Evolutionary conservation across 2,888 invertebrate species (phyloP).

Genomic region (Zelleria hepariella): DNA sequence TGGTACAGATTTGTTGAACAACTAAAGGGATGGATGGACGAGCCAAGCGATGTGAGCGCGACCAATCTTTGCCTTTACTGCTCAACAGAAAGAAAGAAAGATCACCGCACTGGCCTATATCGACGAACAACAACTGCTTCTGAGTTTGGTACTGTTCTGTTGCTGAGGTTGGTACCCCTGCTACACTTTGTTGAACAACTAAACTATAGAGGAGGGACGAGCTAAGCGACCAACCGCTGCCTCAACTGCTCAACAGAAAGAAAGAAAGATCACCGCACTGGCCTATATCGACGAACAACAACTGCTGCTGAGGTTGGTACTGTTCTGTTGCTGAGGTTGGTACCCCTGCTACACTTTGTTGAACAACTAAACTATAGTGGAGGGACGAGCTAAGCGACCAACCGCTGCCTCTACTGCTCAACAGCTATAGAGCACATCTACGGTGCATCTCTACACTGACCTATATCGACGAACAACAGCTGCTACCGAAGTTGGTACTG

Average conservation of each 20-base stretch:
- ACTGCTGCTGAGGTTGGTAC: conserved; percentile 81
- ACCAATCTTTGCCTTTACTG: conserved; percentile 76
- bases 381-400: no score
- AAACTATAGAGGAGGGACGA: no score
- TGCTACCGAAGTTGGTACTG: no score
- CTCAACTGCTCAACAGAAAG: no score
- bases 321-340: no score
- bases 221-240: no score
- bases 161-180: no score
- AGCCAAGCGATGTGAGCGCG: conserved; percentile 75
- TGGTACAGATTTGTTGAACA: no score
- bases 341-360: no score
- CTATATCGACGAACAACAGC: conserved; percentile 75
- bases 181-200: no score
- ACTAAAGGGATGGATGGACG: conserved; percentile 78
- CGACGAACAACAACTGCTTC: conserved; percentile 74
- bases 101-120: conserved; percentile 78
- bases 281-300: conserved; percentile 76
- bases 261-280: conserved; percentile 77
- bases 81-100: conserved; percentile 77
- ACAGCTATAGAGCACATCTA: not conserved
- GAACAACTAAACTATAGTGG: no score
- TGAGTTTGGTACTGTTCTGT: no score
- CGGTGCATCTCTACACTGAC: conserved; percentile 74
- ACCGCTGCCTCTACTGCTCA: not conserved